These are phyloP conservation scores for Crossaster papposus DNA, from an alignment of 53 echinoderm and acorn worm species.

Conservation along the genomic window DNA sequence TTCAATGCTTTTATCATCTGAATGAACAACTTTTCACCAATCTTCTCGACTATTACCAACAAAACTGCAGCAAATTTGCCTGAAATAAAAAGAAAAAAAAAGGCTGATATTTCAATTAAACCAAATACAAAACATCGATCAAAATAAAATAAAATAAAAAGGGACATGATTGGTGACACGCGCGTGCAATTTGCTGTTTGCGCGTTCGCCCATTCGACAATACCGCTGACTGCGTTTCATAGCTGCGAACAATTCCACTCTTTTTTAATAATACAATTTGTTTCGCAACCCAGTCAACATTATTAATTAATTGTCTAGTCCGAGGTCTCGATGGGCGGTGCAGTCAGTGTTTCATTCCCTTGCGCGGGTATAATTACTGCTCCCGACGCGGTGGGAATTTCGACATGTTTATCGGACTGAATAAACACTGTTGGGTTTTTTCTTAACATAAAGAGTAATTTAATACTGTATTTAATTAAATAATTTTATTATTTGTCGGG, in stretches of 20 bases:
- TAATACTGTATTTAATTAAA: background rate
- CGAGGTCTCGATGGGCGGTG: background rate
- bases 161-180: background rate
- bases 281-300: constrained; percentile 25
- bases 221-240: background rate
- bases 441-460: background rate
- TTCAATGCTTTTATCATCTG: no score
- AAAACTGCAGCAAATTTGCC: no score
- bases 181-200: background rate
- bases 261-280: constrained; percentile 34
- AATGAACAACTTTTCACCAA: no score
- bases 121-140: no score
- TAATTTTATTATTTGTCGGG: background rate
- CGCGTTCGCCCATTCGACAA: background rate
- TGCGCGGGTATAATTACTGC: background rate
- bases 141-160: no score
- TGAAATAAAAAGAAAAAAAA: no score
- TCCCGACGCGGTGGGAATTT: background rate
- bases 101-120: no score
- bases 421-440: background rate
- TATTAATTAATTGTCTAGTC: constrained; percentile 17
- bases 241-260: background rate
- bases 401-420: background rate
- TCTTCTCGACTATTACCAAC: no score
- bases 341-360: background rate